These are phyloP conservation scores for Unio delphinus DNA, from an alignment of 2,888 invertebrate species.

Conservation along the genomic window DNA sequence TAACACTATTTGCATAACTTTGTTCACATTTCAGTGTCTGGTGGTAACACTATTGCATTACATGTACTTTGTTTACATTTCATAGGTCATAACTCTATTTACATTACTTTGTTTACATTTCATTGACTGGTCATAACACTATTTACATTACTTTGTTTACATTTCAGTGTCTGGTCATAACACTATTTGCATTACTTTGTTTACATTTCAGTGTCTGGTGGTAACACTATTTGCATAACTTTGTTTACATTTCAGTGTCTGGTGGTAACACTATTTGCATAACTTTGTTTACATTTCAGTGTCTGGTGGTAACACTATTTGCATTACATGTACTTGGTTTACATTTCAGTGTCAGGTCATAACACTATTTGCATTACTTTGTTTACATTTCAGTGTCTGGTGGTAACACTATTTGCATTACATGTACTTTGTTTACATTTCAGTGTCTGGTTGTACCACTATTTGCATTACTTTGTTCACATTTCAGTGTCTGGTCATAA, in stretches of 20 bases:
- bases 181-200: no score
- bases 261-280: neutral
- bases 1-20: no score
- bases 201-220: constrained; percentile 45
- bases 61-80: constrained; percentile 11
- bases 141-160: neutral
- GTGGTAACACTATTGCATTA: constrained; percentile 1
- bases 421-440: no score
- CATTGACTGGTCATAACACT: constrained; percentile 41
- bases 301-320: constrained; percentile 24
- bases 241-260: constrained; percentile 45
- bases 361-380: no score
- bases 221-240: neutral
- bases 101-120: constrained; percentile 3
- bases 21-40: constrained; percentile 42
- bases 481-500: constrained; percentile 45
- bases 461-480: no score
- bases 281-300: constrained; percentile 28
- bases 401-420: no score
- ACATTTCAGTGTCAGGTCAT: constrained; percentile 45
- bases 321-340: neutral
- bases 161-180: constrained; percentile 50
- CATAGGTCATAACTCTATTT: constrained; percentile 18
- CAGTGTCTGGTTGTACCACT: no score
- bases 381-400: no score